Percentiles rank a stretch among this genome's conserved stretches.
phyloP scores from a whole-genome alignment of 2,797 vertebrate genomes.

The Notolepis coatsorum region DNA sequence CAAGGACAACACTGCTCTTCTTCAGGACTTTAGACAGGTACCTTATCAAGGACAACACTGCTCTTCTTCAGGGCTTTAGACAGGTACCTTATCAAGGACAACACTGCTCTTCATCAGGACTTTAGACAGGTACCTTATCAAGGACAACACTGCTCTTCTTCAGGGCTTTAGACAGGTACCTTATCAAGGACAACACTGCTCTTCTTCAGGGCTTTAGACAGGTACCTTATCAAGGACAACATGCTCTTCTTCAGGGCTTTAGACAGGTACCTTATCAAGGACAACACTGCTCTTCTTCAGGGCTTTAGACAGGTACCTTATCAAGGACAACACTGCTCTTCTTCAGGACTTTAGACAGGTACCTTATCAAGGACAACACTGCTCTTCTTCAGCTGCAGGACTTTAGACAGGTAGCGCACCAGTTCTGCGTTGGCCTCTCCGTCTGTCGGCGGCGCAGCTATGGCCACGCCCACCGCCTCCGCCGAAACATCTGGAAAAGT shows the following conservation, averaged over 20 bases:
- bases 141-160: constrained; percentile 91
- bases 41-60: constrained; percentile 86
- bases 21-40: constrained; percentile 91
- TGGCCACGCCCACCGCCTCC: constrained; percentile 87
- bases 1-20: constrained; percentile 90
- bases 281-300: constrained; percentile 91
- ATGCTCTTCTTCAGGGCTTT: constrained; percentile 91
- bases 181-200: constrained; percentile 89
- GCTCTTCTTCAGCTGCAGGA: constrained; percentile 89
- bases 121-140: constrained; percentile 88
- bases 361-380: constrained; percentile 90
- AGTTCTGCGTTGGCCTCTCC: constrained; percentile 94
- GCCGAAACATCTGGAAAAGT: constrained; percentile 80
- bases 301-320: constrained; percentile 89
- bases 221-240: constrained; percentile 87
- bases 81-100: constrained; percentile 88
- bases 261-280: constrained; percentile 88
- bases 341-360: constrained; percentile 90
- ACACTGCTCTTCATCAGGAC: constrained; percentile 91
- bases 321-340: constrained; percentile 89
- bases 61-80: constrained; percentile 91
- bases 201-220: constrained; percentile 91
- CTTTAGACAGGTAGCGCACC: constrained; percentile 87
- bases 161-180: constrained; percentile 89
- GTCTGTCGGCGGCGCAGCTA: constrained; percentile 91